These are phyloP conservation scores for Charadrius vociferus DNA, from an alignment of 2,113 vertebrate genomes.

Conservation along the genomic window DNA sequence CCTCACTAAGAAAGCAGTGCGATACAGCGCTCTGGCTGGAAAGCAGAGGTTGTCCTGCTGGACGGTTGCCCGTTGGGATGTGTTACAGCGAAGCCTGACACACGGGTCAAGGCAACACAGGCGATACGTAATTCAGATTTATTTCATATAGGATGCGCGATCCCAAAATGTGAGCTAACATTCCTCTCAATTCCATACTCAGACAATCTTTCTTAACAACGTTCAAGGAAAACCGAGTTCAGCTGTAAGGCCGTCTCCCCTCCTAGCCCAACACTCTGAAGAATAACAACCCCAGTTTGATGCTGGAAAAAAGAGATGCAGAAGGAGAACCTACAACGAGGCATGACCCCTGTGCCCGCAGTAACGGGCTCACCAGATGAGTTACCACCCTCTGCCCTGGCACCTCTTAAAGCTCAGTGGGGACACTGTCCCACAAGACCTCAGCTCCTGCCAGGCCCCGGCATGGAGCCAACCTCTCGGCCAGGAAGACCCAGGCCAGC, in stretches of 20 bases:
- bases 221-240: background rate
- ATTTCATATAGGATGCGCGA: background rate
- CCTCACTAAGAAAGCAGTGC: background rate
- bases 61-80: background rate
- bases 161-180: background rate
- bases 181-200: background rate
- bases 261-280: background rate
- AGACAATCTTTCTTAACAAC: background rate
- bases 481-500: background rate
- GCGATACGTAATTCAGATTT: background rate
- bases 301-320: background rate
- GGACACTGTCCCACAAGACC: background rate
- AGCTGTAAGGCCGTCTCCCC: background rate
- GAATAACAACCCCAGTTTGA: background rate
- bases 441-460: too few relatives aligned
- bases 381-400: too few relatives aligned
- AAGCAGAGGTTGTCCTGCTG: background rate
- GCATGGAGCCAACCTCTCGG: background rate
- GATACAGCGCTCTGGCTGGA: background rate
- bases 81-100: background rate
- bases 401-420: background rate
- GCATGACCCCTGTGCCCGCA: background rate
- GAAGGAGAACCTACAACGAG: background rate
- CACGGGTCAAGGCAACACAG: background rate
- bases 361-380: accelerated